Evolutionary conservation across 2,113 vertebrate genomes (phyloP).

Genomic region (Oenanthe melanoleuca): DNA sequence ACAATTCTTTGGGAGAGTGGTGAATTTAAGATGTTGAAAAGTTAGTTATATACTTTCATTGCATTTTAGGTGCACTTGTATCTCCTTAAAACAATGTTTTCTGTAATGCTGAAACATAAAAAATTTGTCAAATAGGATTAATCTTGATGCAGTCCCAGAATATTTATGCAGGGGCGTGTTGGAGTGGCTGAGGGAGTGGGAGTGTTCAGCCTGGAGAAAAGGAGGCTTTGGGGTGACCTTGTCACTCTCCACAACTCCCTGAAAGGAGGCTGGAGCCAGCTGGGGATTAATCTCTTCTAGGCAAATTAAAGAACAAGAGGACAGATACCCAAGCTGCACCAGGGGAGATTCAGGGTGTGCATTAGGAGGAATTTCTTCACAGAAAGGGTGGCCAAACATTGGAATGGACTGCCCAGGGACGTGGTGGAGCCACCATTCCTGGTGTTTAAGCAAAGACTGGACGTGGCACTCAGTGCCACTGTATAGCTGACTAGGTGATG

Average conservation of each 20-base stretch:
- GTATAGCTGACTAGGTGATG: background rate
- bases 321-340: background rate
- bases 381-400: background rate
- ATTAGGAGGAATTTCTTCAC: background rate
- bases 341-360: too few species aligned
- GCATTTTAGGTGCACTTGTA: background rate
- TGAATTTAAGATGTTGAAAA: background rate
- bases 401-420: background rate
- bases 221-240: background rate
- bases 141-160: background rate
- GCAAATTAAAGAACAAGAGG: background rate
- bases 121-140: background rate
- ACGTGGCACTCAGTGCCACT: fast-evolving
- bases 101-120: background rate
- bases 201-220: background rate
- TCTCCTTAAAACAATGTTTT: background rate
- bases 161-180: background rate
- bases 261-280: background rate
- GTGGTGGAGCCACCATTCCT: background rate
- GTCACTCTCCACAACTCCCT: background rate
- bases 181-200: background rate
- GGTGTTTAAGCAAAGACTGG: background rate
- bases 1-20: background rate
- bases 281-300: background rate
- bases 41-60: background rate